Percentiles rank a stretch among this genome's conserved stretches.
Evolutionary conservation across 2,797 vertebrate genomes (phyloP).

Genomic region (Huso huso): DNA sequence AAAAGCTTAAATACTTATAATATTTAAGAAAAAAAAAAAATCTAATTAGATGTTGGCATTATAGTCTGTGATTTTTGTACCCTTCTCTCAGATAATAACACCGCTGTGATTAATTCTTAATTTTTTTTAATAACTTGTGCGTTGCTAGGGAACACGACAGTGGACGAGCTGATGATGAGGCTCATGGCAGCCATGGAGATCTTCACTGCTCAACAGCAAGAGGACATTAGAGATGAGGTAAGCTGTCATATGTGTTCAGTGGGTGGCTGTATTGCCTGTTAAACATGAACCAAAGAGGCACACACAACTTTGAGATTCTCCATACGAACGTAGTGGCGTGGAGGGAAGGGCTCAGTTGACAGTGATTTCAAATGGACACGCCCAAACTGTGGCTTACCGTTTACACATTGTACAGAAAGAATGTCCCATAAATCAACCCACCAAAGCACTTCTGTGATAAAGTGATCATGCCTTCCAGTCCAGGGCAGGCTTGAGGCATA

Average conservation of each 20-base stretch:
- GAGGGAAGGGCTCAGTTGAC: too few relatives aligned
- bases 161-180: slow-evolving; percentile 99
- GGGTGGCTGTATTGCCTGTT: neutral
- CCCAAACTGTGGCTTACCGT: too few relatives aligned
- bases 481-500: too few relatives aligned
- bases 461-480: too few relatives aligned
- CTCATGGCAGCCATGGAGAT: slow-evolving; percentile 98
- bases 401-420: too few relatives aligned
- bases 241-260: slow-evolving; percentile 18
- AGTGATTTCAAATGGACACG: too few relatives aligned
- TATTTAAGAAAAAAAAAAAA: slow-evolving; percentile 29
- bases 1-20: slow-evolving; percentile 16
- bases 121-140: slow-evolving; percentile 44
- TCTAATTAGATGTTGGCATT: slow-evolving; percentile 31
- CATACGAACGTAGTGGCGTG: too few relatives aligned
- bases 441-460: too few relatives aligned
- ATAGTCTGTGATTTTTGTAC: slow-evolving; percentile 20
- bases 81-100: slow-evolving; percentile 25
- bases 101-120: slow-evolving; percentile 39
- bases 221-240: slow-evolving; percentile 98
- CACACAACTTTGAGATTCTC: too few relatives aligned
- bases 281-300: too few relatives aligned
- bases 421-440: too few relatives aligned
- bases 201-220: slow-evolving; percentile 95
- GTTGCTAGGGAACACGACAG: slow-evolving; percentile 88